A percentile compares a stretch with the other conserved stretches of the same genome.
Conservation (phyloP, 2,888 invertebrate species). For the Ornithoptera alexandrae region DNA sequence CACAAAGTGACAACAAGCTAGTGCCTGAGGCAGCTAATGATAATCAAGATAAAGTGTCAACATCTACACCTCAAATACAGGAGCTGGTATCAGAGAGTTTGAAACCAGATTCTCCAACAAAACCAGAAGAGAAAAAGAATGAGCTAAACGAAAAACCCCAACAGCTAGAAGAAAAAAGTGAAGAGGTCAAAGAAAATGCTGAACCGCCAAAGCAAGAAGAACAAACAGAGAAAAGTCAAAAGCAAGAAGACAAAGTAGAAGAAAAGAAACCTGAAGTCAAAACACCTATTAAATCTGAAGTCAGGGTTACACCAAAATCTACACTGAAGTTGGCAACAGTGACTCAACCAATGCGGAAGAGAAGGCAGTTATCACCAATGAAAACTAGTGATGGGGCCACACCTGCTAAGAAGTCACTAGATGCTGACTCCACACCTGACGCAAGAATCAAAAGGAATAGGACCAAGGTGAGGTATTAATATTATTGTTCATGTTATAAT, state of each 20-base stretch:
- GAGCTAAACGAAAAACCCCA: conserved; percentile 48
- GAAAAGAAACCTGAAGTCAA: conserved; percentile 48
- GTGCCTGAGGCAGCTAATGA: conserved; percentile 67
- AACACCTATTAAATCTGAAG: conserved; percentile 48
- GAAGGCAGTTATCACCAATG: conserved; percentile 74
- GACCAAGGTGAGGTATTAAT: conserved; percentile 58
- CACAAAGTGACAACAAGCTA: conserved; percentile 66
- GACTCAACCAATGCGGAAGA: conserved; percentile 77
- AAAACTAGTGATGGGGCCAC: conserved; percentile 57
- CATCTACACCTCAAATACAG: conserved; percentile 47
- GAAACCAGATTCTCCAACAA: conserved; percentile 48
- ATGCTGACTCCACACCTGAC: conserved; percentile 63
- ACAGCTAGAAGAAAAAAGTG: conserved; percentile 47
- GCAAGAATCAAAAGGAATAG: conserved; percentile 69
- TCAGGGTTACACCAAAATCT: conserved; percentile 67
- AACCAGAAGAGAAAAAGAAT: conserved; percentile 58
- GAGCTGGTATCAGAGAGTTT: conserved; percentile 49
- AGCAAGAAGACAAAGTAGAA: conserved; percentile 41
- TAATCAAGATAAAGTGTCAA: conserved; percentile 56
- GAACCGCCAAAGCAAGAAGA: conserved; percentile 55
- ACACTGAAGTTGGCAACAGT: conserved; percentile 79
- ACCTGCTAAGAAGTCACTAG: conserved; percentile 60
- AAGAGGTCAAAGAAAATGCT: conserved; percentile 40
- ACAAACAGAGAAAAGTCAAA: conserved; percentile 49
- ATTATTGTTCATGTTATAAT: background rate